A percentile compares a stretch with the other conserved stretches of the same genome.
These are phyloP conservation scores for Montipora capricornis DNA, from an alignment of 64 coral and sea anemone genomes.

Conservation along the genomic window DNA sequence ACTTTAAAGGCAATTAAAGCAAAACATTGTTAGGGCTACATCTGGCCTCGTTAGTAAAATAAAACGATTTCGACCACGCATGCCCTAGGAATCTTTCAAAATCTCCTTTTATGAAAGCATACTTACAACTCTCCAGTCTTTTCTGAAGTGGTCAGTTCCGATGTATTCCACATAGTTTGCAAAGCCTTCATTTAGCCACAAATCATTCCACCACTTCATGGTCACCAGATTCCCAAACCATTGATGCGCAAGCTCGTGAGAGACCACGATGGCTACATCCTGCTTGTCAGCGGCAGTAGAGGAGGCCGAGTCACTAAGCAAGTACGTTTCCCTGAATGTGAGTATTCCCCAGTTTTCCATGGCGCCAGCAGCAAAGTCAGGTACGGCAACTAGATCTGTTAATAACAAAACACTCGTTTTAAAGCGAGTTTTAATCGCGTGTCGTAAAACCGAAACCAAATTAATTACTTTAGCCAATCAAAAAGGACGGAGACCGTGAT, in stretches of 20 bases:
- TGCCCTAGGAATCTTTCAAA: no score
- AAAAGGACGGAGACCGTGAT: no score
- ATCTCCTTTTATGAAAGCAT: background rate
- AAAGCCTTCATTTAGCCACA: conserved; percentile 94
- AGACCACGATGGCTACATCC: conserved; percentile 79
- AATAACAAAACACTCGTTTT: background rate
- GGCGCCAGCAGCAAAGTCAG: conserved; percentile 91
- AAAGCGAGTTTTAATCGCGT: no score
- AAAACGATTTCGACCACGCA: no score
- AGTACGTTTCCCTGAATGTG: conserved; percentile 84
- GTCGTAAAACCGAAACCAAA: no score
- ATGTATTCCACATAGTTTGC: conserved; percentile 86
- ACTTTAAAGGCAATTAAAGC: no score
- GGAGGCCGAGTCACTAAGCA: conserved; percentile 84
- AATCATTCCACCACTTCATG: conserved; percentile 92
- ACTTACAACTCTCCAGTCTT: conserved; percentile 89
- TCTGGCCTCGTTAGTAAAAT: no score
- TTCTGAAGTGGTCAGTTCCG: conserved; percentile 88
- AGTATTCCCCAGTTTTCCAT: conserved; percentile 99
- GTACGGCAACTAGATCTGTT: conserved; percentile 88
- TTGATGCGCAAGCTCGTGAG: conserved; percentile 97
- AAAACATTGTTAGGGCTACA: no score
- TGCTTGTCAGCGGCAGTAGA: conserved; percentile 88
- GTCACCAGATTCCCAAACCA: conserved; percentile 92
- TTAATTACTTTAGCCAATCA: no score